Evolutionary conservation across 2,113 vertebrate species (phyloP).

Genomic region (Nerophis lumbriciformis): DNA sequence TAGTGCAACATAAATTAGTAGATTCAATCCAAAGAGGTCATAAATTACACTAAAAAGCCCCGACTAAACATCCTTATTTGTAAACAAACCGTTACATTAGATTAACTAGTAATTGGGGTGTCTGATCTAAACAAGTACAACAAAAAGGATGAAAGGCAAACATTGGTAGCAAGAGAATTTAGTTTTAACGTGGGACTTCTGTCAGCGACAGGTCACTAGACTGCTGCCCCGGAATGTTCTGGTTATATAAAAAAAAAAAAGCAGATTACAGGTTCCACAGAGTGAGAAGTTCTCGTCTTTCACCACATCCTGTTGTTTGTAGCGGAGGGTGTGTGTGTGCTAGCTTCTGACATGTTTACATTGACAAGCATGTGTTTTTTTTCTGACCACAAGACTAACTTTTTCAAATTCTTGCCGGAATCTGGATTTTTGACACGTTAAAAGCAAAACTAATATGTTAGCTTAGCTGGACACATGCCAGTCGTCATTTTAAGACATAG

Average conservation of each 20-base stretch:
- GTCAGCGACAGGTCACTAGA: slow-evolving; percentile 10
- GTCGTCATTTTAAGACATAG: too few species aligned
- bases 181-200: background rate
- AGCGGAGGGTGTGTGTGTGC: background rate
- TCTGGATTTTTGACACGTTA: too few species aligned
- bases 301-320: slow-evolving; percentile 37
- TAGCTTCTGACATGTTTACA: background rate
- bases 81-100: background rate
- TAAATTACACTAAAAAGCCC: background rate
- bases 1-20: slow-evolving; percentile 14
- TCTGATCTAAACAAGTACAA: background rate
- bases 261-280: slow-evolving; percentile 46
- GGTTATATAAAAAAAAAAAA: slow-evolving; percentile 19
- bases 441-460: too few species aligned
- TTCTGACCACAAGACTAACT: background rate
- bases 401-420: background rate
- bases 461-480: too few species aligned
- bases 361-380: background rate
- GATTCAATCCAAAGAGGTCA: background rate
- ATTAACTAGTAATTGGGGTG: background rate
- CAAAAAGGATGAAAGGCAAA: background rate
- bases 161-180: slow-evolving; percentile 34
- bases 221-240: slow-evolving; percentile 35
- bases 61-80: background rate
- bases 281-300: slow-evolving; percentile 28